Evolutionary conservation across 1,140 invertebrate genomes (phyloP).

Genomic region (Diprion similis): DNA sequence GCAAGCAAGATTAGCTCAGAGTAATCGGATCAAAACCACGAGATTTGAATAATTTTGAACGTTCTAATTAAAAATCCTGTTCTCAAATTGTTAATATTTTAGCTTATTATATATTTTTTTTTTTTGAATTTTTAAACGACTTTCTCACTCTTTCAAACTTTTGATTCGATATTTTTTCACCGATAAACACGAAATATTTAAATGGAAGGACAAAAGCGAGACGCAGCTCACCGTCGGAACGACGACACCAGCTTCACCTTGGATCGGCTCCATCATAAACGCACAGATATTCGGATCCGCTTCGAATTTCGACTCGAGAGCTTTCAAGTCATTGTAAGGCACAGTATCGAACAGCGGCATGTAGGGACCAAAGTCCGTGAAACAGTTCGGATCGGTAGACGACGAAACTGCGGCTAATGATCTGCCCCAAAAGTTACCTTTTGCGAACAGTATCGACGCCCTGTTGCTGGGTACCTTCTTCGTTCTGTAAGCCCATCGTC

Average conservation of each 20-base stretch:
- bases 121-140: too few species aligned
- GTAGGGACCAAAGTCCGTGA: slow-evolving; percentile 78
- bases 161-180: too few species aligned
- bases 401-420: slow-evolving; percentile 81
- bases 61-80: too few species aligned
- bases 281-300: slow-evolving; percentile 69
- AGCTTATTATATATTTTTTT: too few species aligned
- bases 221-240: slow-evolving; percentile 64
- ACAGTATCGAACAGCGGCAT: slow-evolving; percentile 78
- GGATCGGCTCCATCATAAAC: slow-evolving; percentile 87
- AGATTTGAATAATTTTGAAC: too few species aligned
- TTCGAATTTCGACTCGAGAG: slow-evolving; percentile 67
- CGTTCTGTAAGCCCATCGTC: slow-evolving; percentile 81
- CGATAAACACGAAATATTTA: too few species aligned
- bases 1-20: too few species aligned
- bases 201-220: too few species aligned
- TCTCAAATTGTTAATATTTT: too few species aligned
- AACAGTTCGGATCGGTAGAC: slow-evolving; percentile 75
- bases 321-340: slow-evolving; percentile 74
- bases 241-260: slow-evolving; percentile 82
- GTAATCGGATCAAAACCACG: too few species aligned
- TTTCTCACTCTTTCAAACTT: too few species aligned
- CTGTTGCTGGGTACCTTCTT: slow-evolving; percentile 76
- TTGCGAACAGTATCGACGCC: slow-evolving; percentile 78
- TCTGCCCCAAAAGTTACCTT: slow-evolving; percentile 85